Evolutionary conservation across 2,113 vertebrate species (phyloP).

Genomic region (Rissa tridactyla): DNA sequence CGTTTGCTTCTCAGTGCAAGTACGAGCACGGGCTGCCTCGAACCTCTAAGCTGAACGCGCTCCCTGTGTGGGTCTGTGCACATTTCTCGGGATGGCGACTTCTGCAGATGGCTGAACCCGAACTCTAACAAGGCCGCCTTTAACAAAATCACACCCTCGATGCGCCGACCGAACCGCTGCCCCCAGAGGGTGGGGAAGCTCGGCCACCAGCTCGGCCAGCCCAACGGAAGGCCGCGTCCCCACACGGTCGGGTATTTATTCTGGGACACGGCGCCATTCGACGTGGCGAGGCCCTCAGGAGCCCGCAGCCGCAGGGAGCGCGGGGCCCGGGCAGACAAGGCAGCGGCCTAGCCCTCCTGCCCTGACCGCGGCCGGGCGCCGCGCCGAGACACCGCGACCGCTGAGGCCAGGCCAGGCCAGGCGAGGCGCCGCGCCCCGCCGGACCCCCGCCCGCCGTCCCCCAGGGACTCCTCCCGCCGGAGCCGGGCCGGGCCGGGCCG

Average conservation of each 20-base stretch:
- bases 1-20: neutral
- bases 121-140: fast-evolving
- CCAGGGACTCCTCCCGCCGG: neutral
- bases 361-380: neutral
- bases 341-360: neutral
- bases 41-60: fast-evolving
- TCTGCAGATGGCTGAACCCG: fast-evolving
- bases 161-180: fast-evolving
- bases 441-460: neutral
- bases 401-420: too few relatives aligned
- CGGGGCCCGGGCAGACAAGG: neutral
- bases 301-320: too few relatives aligned
- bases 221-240: neutral
- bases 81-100: neutral
- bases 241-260: fast-evolving
- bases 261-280: neutral
- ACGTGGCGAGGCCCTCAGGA: fast-evolving
- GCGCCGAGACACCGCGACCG: neutral
- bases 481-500: neutral
- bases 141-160: too few relatives aligned
- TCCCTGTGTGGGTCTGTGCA: fast-evolving
- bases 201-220: fast-evolving
- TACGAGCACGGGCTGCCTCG: neutral
- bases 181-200: too few relatives aligned
- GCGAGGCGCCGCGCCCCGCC: too few relatives aligned